Evolutionary conservation across 2,797 vertebrate species (phyloP), one percentile per base, ranked within the genome.

Genomic region (Anguilla obscura): DNA sequence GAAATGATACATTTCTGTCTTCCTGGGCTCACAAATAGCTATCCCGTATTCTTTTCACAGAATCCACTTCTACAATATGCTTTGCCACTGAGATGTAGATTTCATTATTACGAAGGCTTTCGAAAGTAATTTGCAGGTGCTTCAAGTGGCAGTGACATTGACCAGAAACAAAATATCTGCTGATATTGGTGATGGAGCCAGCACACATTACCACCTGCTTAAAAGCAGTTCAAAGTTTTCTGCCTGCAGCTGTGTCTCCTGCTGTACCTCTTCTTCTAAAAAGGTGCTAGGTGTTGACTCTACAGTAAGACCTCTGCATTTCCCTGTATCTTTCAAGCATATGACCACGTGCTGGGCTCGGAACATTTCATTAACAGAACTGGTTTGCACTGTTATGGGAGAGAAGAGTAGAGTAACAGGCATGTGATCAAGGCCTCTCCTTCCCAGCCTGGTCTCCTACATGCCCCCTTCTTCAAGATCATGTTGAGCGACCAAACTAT

Each of bases 201-300:
- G 27, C 79, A 36, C 40, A n/a, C 45, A 10, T 71, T 7, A 52
- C 76, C 69, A 18, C 27, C 24, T 14, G 2, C 69, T 33, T 33
- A 40, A 40, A 6, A n/a, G 12, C 33, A 30, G 74, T 48, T 30
- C 58, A 30, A 87, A 21, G 40, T 79, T 56, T 3, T 63, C 12
- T 56, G 36, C 21, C 54, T 36, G 80, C 27, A 21, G n/a, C 8
- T 24, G 58, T 27, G 7, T 88, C 83, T 76, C 87, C 83, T 88
- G 83, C 48, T 33, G 21, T 24, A 24, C 45, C 10, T 36, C 56
- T 30, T 3, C n/a, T 8, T 52, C 71, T 52, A 84, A 71, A 50
- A 18, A 71, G 87, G 30, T 71, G 18, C 84, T 52, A 24, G 14
- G 45, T 10, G 9, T 27, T 84, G 60, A 30, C 3, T 14, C 3